Evolutionary conservation across 92 coral and sea anemone genomes (phyloP), one percentile per base, ranked within the genome.

Genomic region (Heliopora coerulea): DNA sequence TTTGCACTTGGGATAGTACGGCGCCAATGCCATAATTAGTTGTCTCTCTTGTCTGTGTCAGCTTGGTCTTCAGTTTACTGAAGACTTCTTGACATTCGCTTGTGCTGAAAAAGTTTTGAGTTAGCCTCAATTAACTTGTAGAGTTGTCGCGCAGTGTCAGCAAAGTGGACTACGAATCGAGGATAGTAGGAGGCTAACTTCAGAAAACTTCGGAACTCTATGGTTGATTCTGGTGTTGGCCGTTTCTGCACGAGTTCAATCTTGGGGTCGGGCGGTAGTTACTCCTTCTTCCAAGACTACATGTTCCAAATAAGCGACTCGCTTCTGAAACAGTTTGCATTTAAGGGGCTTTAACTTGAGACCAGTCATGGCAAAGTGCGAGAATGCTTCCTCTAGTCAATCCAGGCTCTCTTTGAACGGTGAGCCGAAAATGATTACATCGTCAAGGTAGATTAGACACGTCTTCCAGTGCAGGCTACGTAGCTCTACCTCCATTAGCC

Each of bases 151-250:
- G 80, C 83, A 31, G 59, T 17, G 25, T 78, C 74, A 25, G 83
- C 62, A 59, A 78, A 78, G 1, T 48, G 28, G 12, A 49, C 66
- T 33, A 67, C 30, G 50, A 84, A 84, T 30, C 87, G 59, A 15
- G 40, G 79, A 33, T 85, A 85, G 27, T 68, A 81, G 10, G 79
- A 58, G 18, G 81, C 87, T 19, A 82, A 77, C 25, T 84, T 82
- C 1, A 82, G 52, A 42, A 86, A 78, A 26, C 86, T 77, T 67
- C 67, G 75, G 13, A 78, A 69, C 59, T 86, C 84, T 17, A 81
- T 72, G 6, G 42, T 49, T 24, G 57, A 44, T 31, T 82, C 78
- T 3, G 86, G 81, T 37, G 69, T 37, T 2, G 84, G 89, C 84
- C 82, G 83, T 19, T 35, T 58, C 9, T 46, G 49, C 19, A 82